phyloP scores from a whole-genome alignment of 2,888 invertebrate genomes.

The Hyles lineata region DNA sequence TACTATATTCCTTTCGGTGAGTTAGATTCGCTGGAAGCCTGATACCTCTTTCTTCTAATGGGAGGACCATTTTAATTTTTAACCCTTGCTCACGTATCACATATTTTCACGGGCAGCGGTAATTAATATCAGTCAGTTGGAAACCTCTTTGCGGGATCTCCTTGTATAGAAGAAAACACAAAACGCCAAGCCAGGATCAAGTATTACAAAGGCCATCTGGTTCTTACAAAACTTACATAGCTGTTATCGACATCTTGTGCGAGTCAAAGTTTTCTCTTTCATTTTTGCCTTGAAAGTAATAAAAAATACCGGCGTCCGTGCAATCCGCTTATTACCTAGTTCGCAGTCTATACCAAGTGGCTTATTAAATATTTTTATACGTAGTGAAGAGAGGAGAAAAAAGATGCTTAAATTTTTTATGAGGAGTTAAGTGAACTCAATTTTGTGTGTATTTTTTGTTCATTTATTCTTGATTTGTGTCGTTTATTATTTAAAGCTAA shows the following conservation, averaged over 20 bases:
- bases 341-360: conserved; percentile 9
- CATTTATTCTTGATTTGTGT: background rate
- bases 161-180: too few species aligned
- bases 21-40: too few species aligned
- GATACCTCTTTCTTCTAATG: too few species aligned
- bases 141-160: too few species aligned
- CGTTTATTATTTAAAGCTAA: background rate
- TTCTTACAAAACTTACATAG: background rate
- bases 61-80: too few species aligned
- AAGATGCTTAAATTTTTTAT: background rate
- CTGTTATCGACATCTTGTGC: conserved; percentile 9
- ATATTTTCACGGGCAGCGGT: too few species aligned
- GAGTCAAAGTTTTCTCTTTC: background rate
- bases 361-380: conserved; percentile 10
- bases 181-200: background rate
- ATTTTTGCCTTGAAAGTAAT: conserved; percentile 20
- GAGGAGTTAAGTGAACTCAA: background rate
- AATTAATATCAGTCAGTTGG: too few species aligned
- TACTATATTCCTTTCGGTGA: too few species aligned
- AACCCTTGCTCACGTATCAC: too few species aligned
- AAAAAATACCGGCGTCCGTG: conserved; percentile 10
- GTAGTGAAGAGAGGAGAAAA: background rate
- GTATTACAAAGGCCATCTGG: background rate
- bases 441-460: background rate
- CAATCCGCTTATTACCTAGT: conserved; percentile 7